Conservation (phyloP, 2,797 vertebrate genomes). For the Heliangelus exortis region DNA sequence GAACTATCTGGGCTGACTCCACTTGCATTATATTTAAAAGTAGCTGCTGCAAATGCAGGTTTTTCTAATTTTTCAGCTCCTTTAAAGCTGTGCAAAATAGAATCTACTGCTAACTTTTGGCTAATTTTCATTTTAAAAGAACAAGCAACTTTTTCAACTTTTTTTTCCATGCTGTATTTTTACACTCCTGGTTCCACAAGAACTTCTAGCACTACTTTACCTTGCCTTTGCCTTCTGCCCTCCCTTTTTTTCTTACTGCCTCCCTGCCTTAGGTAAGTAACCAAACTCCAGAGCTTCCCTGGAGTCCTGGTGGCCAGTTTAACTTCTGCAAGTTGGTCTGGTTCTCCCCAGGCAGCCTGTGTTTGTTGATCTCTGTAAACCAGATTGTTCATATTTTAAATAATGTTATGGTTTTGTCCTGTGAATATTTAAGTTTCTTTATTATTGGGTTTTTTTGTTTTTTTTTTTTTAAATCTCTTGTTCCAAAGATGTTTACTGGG, state of each 20-base stretch:
- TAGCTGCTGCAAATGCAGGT: neutral
- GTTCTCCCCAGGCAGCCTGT: neutral
- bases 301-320: neutral
- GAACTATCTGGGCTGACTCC: neutral
- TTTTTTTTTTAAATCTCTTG: neutral
- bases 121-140: neutral
- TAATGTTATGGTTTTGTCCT: neutral
- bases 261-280: neutral
- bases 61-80: neutral
- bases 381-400: neutral
- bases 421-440: constrained; percentile 13
- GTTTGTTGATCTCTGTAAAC: neutral
- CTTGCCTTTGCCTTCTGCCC: neutral
- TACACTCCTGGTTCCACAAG: neutral
- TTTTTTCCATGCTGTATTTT: neutral
- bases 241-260: neutral
- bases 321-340: neutral
- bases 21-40: neutral
- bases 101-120: neutral
- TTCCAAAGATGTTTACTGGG: constrained; percentile 24
- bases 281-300: neutral
- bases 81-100: neutral
- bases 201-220: neutral
- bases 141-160: neutral
- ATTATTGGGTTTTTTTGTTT: neutral